phyloP scores from a whole-genome alignment of 2,113 vertebrate species.

The Crocuta crocuta region DNA sequence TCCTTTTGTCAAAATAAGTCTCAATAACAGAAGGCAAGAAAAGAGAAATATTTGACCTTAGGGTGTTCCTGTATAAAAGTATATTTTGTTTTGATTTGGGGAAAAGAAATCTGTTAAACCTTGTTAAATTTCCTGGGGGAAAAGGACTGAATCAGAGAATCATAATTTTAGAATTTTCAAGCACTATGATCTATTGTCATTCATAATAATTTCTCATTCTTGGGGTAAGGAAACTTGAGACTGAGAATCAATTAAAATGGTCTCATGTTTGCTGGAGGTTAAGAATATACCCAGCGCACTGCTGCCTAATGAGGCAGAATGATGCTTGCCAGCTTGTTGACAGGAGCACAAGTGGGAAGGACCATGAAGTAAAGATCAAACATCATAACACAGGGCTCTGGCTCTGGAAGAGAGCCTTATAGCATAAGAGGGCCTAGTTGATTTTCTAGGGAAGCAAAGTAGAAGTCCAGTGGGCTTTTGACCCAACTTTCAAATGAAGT shows the following conservation, averaged over 20 bases:
- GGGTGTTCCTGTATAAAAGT: background rate
- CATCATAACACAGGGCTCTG: background rate
- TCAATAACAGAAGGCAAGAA: background rate
- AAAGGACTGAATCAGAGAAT: background rate
- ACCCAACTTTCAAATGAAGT: background rate
- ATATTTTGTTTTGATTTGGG: slow-evolving; percentile 37
- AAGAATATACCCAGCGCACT: rapidly evolving
- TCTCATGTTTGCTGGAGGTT: background rate
- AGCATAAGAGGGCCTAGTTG: background rate
- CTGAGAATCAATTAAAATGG: background rate
- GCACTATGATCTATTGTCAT: background rate
- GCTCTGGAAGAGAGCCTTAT: background rate
- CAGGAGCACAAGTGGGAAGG: background rate
- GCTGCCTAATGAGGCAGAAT: background rate
- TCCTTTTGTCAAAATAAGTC: slow-evolving; percentile 5
- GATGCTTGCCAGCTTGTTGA: background rate
- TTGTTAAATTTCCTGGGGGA: background rate
- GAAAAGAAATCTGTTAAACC: background rate
- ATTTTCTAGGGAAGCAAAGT: background rate
- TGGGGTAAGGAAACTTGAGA: background rate
- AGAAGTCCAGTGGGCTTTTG: background rate
- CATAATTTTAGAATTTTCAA: slow-evolving; percentile 29
- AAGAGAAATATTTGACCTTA: background rate
- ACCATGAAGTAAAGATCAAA: background rate
- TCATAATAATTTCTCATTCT: background rate